Conservation (phyloP, 2,888 invertebrate species). For the Fragum fragum region DNA sequence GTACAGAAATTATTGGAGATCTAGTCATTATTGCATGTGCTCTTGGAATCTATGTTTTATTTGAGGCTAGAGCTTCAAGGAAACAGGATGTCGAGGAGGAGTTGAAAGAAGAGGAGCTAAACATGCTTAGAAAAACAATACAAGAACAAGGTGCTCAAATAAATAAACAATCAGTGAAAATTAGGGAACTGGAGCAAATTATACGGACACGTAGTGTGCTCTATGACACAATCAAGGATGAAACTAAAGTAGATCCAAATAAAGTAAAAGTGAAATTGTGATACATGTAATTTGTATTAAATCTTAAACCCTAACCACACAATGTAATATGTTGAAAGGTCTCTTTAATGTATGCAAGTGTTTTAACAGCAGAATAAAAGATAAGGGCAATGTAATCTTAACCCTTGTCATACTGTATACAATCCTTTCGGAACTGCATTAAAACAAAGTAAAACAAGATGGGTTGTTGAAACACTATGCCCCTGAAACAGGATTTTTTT, state of each 20-base stretch:
- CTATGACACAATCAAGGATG: slow-evolving; percentile 10
- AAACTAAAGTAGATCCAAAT: slow-evolving; percentile 6
- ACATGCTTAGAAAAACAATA: slow-evolving; percentile 38
- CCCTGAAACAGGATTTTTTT: too few species aligned
- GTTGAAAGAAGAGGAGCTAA: slow-evolving; percentile 46
- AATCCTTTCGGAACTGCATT: too few species aligned
- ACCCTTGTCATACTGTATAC: too few species aligned
- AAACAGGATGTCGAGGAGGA: slow-evolving; percentile 39
- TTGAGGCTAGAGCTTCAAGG: slow-evolving; percentile 36
- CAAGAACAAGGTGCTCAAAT: slow-evolving; percentile 43
- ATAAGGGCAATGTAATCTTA: too few species aligned
- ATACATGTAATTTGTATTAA: not conserved
- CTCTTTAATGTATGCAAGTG: too few species aligned
- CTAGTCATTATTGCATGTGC: slow-evolving; percentile 48
- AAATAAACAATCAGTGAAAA: slow-evolving; percentile 37
- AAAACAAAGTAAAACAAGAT: too few species aligned
- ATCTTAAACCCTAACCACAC: too few species aligned
- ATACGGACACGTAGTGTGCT: slow-evolving; percentile 12
- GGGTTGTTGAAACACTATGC: too few species aligned
- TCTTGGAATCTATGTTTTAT: slow-evolving; percentile 46
- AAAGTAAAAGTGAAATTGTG: slow-evolving; percentile 25
- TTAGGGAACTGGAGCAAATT: slow-evolving; percentile 36
- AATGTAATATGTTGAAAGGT: too few species aligned
- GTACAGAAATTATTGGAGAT: slow-evolving; percentile 57
- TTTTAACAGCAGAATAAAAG: too few species aligned